phyloP scores from a whole-genome alignment of 2,797 vertebrate genomes.

The Acanthurus lineatus region DNA sequence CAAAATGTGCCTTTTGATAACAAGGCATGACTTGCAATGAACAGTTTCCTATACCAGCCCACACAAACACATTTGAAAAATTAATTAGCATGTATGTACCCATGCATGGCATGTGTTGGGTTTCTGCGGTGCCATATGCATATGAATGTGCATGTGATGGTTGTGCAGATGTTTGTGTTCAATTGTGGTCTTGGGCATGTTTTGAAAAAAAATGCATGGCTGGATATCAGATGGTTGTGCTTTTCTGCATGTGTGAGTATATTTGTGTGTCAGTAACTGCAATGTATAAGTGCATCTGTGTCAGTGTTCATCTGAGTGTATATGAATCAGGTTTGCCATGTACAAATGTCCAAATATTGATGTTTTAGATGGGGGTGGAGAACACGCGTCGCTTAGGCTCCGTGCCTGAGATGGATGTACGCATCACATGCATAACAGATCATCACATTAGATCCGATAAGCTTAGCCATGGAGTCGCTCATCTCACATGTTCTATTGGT shows the following conservation, averaged over 20 bases:
- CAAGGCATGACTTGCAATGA: neutral
- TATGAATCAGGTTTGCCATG: constrained; percentile 42
- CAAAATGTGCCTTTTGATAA: neutral
- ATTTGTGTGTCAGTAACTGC: constrained; percentile 9
- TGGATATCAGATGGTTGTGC: constrained; percentile 14
- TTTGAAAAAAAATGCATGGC: constrained; percentile 24
- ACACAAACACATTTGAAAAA: constrained; percentile 41
- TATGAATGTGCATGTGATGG: constrained; percentile 56
- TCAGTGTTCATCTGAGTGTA: constrained; percentile 26
- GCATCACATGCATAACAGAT: constrained; percentile 74
- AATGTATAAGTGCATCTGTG: constrained; percentile 27
- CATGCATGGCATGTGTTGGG: constrained; percentile 56
- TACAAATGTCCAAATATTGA: constrained; percentile 67
- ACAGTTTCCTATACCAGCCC: neutral
- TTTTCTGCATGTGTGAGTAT: neutral
- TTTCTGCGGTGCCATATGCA: constrained; percentile 27
- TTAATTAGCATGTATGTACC: constrained; percentile 21
- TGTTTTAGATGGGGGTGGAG: constrained; percentile 64
- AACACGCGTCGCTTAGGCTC: constrained; percentile 48
- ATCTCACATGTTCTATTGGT: constrained; percentile 66
- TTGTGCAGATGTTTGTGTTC: constrained; percentile 41
- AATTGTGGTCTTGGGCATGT: constrained; percentile 11
- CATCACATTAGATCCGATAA: constrained; percentile 65
- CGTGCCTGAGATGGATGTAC: constrained; percentile 69
- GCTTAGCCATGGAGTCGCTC: constrained; percentile 63